A percentile compares a stretch with the other conserved stretches of the same genome.
Conservation (phyloP, 2,797 vertebrate species). For the Lepidocolaptes lacrymiger region DNA sequence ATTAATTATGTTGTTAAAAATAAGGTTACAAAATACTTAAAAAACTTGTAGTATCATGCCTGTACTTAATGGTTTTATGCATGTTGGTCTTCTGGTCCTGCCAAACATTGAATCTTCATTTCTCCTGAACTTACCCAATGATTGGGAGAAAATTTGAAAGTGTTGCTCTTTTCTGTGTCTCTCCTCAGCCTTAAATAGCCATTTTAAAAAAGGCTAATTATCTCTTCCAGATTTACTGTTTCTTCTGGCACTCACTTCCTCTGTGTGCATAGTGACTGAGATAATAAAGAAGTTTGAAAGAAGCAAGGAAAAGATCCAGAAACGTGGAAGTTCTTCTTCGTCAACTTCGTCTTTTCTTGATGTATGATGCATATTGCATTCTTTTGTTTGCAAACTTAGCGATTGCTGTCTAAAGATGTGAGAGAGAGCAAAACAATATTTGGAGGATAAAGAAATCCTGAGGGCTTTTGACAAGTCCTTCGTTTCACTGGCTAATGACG, state of each 20-base stretch:
- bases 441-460: slow-evolving; percentile 65
- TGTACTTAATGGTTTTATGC: not conserved
- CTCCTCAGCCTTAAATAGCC: not conserved
- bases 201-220: not conserved
- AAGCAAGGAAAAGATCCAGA: slow-evolving; percentile 78
- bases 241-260: slow-evolving; percentile 92
- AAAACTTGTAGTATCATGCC: not conserved
- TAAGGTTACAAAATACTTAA: not conserved
- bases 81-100: not conserved
- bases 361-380: slow-evolving; percentile 92
- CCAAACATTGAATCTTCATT: not conserved
- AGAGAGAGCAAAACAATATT: slow-evolving; percentile 61
- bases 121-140: not conserved
- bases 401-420: slow-evolving; percentile 71
- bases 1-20: not conserved
- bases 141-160: not conserved
- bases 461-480: slow-evolving; percentile 68
- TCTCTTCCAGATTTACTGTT: slow-evolving; percentile 88
- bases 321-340: slow-evolving; percentile 70
- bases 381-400: slow-evolving; percentile 72
- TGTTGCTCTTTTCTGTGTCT: not conserved
- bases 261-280: slow-evolving; percentile 92
- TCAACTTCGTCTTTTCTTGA: slow-evolving; percentile 84
- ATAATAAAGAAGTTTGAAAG: slow-evolving; percentile 91
- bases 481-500: slow-evolving; percentile 66